A percentile compares a stretch with the other conserved stretches of the same genome.
Evolutionary conservation across 2,888 invertebrate species (phyloP).

Genomic region (Watsonalla cultraria): DNA sequence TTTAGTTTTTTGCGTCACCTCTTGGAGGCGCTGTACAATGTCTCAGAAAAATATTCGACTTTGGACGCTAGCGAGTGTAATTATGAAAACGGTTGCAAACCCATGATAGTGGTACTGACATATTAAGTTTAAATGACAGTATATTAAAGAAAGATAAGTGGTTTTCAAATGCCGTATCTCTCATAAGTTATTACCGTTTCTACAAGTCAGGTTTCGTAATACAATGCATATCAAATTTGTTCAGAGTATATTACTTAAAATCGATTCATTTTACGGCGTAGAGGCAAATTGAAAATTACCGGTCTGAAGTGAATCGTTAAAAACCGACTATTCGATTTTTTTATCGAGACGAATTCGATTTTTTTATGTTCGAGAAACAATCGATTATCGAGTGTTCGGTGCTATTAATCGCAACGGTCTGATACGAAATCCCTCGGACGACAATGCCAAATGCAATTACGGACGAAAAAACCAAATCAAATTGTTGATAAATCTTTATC

Average conservation of each 20-base stretch:
- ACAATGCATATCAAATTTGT: constrained; percentile 26
- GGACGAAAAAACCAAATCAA: constrained; percentile 39
- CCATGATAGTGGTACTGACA: too few species aligned
- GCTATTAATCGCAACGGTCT: constrained; percentile 43
- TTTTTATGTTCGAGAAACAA: constrained; percentile 33
- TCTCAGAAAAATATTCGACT: too few species aligned
- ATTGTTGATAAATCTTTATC: constrained; percentile 27
- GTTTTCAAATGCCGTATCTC: too few species aligned
- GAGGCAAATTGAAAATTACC: constrained; percentile 24
- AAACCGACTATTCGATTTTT: constrained; percentile 43
- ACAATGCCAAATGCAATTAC: constrained; percentile 35
- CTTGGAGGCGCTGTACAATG: too few species aligned
- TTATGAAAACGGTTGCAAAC: too few species aligned
- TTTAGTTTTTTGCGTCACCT: too few species aligned
- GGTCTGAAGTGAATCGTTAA: constrained; percentile 18
- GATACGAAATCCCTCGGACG: constrained; percentile 39
- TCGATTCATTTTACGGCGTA: constrained; percentile 21
- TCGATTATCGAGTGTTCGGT: constrained; percentile 35
- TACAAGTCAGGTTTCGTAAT: constrained; percentile 11
- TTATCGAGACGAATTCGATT: constrained; percentile 32
- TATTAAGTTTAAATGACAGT: too few species aligned
- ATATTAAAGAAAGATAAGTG: too few species aligned
- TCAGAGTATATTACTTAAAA: constrained; percentile 26
- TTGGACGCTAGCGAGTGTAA: too few species aligned
- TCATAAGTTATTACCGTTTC: constrained; percentile 2